Base-by-base conservation (phyloP, 2,797 vertebrate genomes). In the Sebastes kiyomatsui region DNA sequence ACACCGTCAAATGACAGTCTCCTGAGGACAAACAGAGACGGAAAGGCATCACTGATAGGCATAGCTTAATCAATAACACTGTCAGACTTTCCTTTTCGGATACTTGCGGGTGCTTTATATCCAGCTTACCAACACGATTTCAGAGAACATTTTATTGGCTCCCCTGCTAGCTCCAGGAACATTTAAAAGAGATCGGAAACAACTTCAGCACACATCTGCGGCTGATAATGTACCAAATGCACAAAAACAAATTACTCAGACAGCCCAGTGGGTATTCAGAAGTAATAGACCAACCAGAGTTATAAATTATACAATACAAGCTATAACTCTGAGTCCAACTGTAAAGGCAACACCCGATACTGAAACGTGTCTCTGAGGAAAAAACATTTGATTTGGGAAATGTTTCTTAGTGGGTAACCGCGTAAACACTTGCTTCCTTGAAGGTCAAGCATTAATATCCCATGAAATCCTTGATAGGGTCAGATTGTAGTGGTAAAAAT, bases 1-100 rank as follows among this genome's bases (percentile, higher is more conserved):
- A 99, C 68, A 97, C 96, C 0, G 96, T 97, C 87, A 98, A 94
- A 88, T 99, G 98, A 87, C 98, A 99, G 89, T 99, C 98, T 73
- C 98, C 98, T 99, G 82, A 16, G 84, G 64, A 14, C 11, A 62
- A 16, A 66, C 25, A 32, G 14, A 54, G 18, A 71, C 18, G 54
- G 16, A 25, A 56, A 42, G 62, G 38, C 38, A 78, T 55, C 7
- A 42, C 5, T 68, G 72, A 79, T n/a, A 16, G 30, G 9, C 35
- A 74, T 13, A 32, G 22, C 22, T 72, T 62, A 54, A 69, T 67
- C 74, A 82, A 73, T 79, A 84, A 72, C 69, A 55, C 66, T 9
- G 22, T 64, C 60, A 67, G 25, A 76, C 30, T 67, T 71, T 56
- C 27, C 67, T 82, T 54, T 56, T 76, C 42, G 61, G 32, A 67